Evolutionary conservation across 2,888 invertebrate species (phyloP), one percentile per base, ranked within the genome.

Genomic region (Lithophane ornitopus): DNA sequence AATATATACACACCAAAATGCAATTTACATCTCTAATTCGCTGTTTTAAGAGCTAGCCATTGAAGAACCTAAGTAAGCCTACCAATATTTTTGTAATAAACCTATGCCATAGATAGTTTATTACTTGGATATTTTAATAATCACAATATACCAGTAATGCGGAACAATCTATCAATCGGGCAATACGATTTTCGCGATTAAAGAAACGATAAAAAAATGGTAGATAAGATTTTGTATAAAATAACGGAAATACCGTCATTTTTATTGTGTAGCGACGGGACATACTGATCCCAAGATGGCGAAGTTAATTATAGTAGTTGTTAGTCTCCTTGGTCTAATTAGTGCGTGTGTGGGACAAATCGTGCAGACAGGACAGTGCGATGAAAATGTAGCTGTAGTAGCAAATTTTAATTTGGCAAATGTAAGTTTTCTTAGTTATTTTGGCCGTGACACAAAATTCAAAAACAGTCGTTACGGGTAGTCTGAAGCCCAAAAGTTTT

Each of bases 141-240:
- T 76, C 16, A 26, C 34, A 34, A 34, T 34, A 6, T 76, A 81
- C 52, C 81, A 75, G 49, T 81, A 77, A 63, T 26, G 26, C 46
- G 54, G 54, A 46, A 73, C 74, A 41, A 62, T 77, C 46, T 81
- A 77, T 74, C 39, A 49, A 70, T 67, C 63, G n/a, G 59, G 74
- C 73, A 78, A 62, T 69, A 74, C 39, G 61, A 80, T 75, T 80
- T 80, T 81, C 14, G 75, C 78, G 88, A 86, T 87, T 85, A 85
- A 82, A 73, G 34, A 41, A 80, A 74, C 67, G 82, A 85, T 82
- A 82, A 76, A 59, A 78, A 77, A 71, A 70, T 54, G 44, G 67
- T 80, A 74, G 93, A 94, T 94, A 93, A 92, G 85, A 89, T 91
- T 87, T 90, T 83, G 79, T 92, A 92, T 92, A 90, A 87, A 88